Evolutionary conservation across 1,140 invertebrate species (phyloP), one percentile per base, ranked within the genome.

Genomic region (Laodelphax striatellus): DNA sequence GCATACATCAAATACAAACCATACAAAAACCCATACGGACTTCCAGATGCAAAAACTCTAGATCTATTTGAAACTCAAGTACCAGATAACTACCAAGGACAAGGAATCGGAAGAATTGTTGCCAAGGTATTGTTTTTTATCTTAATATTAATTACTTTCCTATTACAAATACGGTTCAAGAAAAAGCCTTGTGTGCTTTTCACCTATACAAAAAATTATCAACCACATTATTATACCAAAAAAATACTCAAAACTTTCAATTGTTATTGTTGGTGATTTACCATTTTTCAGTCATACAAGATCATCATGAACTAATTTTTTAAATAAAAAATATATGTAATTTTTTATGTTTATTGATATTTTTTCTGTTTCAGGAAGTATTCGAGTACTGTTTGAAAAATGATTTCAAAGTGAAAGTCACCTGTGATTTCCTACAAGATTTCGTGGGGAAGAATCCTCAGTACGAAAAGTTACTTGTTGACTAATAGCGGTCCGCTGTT

Each of bases 361-460:
- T 19, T 44, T 19, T 63, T 58, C 22, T 63, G 57, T 69, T 71
- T 19, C 65, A 76, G 74, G 70, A 71, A 58, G 75, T 71, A 10
- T 72, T 77, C 63, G 69, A 76, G 55, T 69, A 69, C 68, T 71
- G 68, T 50, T 55, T 69, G 19, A 63, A 69, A 24, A 68, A 72
- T 34, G 66, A 71, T 42, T 42, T 72, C 14, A 69, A 68, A 53
- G 70, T 76, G 55, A 69, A 68, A 60, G 61, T 75, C 5, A 70
- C 69, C 10, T 77, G 74, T 66, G 68, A 68, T 5, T 76, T 71
- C 65, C 62, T 76, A 22, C 67, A 71, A 58, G 69, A 71, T 41
- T 74, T 69, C 58, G 56, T 70, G 14, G 62, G 69, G 24, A 64
- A 72, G 28, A 67, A 75, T 60, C 60, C 59, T 13, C n/a, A 64